These are phyloP conservation scores for Zophobas morio DNA, from an alignment of 1,140 invertebrate species.

Conservation along the genomic window DNA sequence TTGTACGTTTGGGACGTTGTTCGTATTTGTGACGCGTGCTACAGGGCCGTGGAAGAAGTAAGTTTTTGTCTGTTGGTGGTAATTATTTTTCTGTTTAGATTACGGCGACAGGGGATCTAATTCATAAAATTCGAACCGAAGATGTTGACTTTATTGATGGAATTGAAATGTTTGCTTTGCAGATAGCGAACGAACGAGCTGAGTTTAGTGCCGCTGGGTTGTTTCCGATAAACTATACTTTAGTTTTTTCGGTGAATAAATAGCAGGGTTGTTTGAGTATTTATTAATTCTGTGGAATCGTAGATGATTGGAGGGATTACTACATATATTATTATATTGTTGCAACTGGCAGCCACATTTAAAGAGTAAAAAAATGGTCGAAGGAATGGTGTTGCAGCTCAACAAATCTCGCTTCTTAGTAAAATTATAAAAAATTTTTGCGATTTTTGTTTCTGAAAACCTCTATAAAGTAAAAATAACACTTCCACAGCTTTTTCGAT, in stretches of 20 bases:
- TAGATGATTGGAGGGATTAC: conserved; percentile 52
- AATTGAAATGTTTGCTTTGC: conserved; percentile 56
- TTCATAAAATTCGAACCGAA: conserved; percentile 51
- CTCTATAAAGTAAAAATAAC: too few species aligned
- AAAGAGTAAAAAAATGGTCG: neutral
- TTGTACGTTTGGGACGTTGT: neutral
- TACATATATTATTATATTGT: conserved; percentile 52
- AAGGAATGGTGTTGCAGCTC: neutral
- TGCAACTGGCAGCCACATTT: conserved; percentile 1
- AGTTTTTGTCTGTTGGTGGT: neutral
- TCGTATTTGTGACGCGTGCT: neutral
- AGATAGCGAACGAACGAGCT: conserved; percentile 51
- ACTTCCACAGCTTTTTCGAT: too few species aligned
- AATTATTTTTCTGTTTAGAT: conserved; percentile 43
- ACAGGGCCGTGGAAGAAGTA: conserved; percentile 8
- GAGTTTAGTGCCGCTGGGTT: conserved; percentile 54
- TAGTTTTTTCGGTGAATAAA: conserved; percentile 53
- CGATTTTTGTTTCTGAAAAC: too few species aligned
- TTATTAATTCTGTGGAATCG: too few species aligned
- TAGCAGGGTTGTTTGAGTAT: neutral
- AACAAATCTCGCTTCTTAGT: neutral
- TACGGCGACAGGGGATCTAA: conserved; percentile 44
- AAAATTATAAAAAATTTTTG: too few species aligned
- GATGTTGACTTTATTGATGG: conserved; percentile 48
- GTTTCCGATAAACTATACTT: conserved; percentile 52